These are phyloP conservation scores for Ophioninae sp. DNA, from an alignment of 2,888 invertebrate genomes.

Conservation along the genomic window DNA sequence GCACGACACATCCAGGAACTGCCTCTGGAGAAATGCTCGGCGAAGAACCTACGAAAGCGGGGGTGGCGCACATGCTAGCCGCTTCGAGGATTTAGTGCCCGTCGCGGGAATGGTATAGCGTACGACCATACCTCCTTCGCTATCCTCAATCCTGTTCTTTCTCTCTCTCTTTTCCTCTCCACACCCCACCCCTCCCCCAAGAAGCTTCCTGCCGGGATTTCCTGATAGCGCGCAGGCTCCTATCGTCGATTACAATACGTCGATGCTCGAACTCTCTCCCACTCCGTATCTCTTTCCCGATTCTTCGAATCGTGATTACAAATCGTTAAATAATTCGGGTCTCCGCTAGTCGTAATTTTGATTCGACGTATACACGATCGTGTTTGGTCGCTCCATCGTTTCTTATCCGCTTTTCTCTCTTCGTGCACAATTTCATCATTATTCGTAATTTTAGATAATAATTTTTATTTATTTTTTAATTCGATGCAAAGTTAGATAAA, in stretches of 20 bases:
- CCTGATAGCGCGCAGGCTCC: slow-evolving; percentile 59
- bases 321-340: slow-evolving; percentile 49
- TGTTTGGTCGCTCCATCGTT: too few species aligned
- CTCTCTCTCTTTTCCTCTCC: slow-evolving; percentile 16
- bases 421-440: too few species aligned
- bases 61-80: slow-evolving; percentile 56
- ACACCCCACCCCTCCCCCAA: slow-evolving; percentile 23
- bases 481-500: too few species aligned
- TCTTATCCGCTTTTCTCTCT: background rate
- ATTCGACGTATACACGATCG: too few species aligned
- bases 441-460: too few species aligned
- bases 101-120: slow-evolving; percentile 57
- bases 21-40: slow-evolving; percentile 63
- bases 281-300: slow-evolving; percentile 32
- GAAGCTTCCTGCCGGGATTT: slow-evolving; percentile 59
- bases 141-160: slow-evolving; percentile 1
- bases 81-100: slow-evolving; percentile 74
- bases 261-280: slow-evolving; percentile 51
- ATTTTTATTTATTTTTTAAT: too few species aligned
- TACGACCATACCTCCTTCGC: slow-evolving; percentile 42
- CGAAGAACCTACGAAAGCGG: slow-evolving; percentile 56
- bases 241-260: slow-evolving; percentile 64
- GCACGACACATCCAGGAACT: slow-evolving; percentile 79
- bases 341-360: too few species aligned
- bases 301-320: slow-evolving; percentile 53